Conservation (phyloP, 1,140 invertebrate genomes). For the Monochamus saltuarius region DNA sequence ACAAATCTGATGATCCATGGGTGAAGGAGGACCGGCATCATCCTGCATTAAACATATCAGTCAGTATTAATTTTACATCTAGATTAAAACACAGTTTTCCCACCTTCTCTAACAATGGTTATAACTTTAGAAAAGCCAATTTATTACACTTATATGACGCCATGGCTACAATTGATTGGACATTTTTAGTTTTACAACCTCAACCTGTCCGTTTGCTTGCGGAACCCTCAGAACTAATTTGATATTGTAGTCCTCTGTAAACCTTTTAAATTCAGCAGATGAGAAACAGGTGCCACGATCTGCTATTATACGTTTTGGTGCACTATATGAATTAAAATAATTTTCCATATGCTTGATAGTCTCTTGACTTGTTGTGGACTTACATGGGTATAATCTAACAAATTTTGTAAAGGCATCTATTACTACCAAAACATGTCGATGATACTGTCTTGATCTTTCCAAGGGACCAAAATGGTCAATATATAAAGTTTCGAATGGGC, state of each 20-base stretch:
- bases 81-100: no score
- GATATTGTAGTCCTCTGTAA: conserved; percentile 26
- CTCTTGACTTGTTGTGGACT: conserved; percentile 19
- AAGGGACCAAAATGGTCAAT: conserved; percentile 45
- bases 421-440: conserved; percentile 32
- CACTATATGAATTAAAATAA: conserved; percentile 27
- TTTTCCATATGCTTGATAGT: conserved; percentile 24
- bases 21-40: no score
- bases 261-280: conserved; percentile 25
- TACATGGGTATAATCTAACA: conserved; percentile 15
- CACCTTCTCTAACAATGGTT: no score
- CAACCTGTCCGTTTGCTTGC: conserved; percentile 34
- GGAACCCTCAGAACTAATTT: conserved; percentile 21
- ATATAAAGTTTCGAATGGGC: conserved; percentile 40
- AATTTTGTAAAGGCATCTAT: conserved; percentile 41
- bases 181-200: conserved; percentile 38
- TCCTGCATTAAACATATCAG: no score
- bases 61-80: no score
- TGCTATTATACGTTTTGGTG: conserved; percentile 22
- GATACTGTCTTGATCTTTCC: conserved; percentile 8
- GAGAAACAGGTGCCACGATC: conserved; percentile 32
- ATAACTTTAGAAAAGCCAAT: no score
- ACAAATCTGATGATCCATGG: no score
- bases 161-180: no score
- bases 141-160: no score